Evolutionary conservation across 2,888 invertebrate genomes (phyloP).

Genomic region (Drosophila antonietae): DNA sequence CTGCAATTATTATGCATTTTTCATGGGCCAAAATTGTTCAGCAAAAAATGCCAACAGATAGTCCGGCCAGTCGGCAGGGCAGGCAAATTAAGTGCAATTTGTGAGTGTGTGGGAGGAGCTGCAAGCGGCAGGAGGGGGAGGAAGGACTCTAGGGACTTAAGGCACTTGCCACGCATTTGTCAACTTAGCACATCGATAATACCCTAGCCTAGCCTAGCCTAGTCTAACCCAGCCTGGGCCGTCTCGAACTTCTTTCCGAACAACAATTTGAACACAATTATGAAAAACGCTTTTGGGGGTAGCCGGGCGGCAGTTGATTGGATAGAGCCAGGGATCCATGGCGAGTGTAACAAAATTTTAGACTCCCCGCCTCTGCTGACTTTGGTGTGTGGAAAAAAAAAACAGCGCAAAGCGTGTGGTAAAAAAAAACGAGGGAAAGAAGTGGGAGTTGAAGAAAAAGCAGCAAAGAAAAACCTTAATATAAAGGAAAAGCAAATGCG

Average conservation of each 20-base stretch:
- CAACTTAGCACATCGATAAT: conserved; percentile 77
- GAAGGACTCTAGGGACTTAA: not conserved
- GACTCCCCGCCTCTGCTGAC: conserved; percentile 28
- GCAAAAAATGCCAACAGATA: conserved; percentile 47
- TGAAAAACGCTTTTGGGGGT: conserved; percentile 56
- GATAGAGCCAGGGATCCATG: not conserved
- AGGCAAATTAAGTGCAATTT: conserved; percentile 60
- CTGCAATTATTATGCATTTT: conserved; percentile 68
- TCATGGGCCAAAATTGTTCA: conserved; percentile 58
- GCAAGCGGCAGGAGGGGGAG: not conserved
- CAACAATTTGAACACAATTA: conserved; percentile 63
- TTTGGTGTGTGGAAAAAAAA: conserved; percentile 29
- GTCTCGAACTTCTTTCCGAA: not conserved
- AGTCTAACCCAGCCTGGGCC: not conserved
- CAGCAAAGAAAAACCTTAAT: conserved; percentile 3
- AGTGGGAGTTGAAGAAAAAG: not conserved
- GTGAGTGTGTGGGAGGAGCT: not conserved
- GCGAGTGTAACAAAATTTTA: conserved; percentile 6
- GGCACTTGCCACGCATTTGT: conserved; percentile 56
- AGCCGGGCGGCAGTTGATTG: not conserved
- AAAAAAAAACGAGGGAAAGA: conserved; percentile 10
- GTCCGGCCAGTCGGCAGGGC: not conserved
- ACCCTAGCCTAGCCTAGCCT: not conserved
- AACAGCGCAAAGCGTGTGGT: conserved; percentile 10
- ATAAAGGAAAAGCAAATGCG: conserved; percentile 36